Percentiles rank a stretch among this genome's conserved stretches.
Conservation (phyloP, 2,888 invertebrate species). For the Drosophila paracracens region DNA sequence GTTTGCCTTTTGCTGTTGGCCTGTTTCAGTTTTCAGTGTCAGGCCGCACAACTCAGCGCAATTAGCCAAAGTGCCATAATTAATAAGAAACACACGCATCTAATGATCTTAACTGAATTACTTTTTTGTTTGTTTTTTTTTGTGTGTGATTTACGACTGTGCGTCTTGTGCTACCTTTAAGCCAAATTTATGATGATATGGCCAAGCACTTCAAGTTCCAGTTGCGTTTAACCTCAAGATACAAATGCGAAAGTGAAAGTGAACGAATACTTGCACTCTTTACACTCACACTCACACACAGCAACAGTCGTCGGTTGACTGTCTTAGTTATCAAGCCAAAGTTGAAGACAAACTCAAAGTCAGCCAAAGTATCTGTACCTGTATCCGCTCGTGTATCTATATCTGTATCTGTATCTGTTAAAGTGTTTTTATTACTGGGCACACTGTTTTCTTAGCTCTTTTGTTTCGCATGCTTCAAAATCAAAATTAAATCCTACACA, state of each 20-base stretch:
- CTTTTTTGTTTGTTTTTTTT: conserved; percentile 5
- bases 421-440: conserved; percentile 71
- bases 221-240: conserved; percentile 46
- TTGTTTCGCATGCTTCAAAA: conserved; percentile 62
- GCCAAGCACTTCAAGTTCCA: conserved; percentile 25
- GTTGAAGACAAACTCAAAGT: conserved; percentile 1
- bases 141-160: conserved; percentile 49
- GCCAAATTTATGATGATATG: conserved; percentile 57
- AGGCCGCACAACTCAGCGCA: conserved; percentile 36
- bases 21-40: conserved; percentile 61
- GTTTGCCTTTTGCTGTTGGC: conserved; percentile 28
- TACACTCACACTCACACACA: conserved; percentile 7
- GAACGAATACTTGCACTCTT: conserved; percentile 62
- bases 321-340: conserved; percentile 2
- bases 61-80: conserved; percentile 65
- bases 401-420: conserved; percentile 20
- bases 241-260: conserved; percentile 73
- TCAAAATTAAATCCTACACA: conserved; percentile 61
- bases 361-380: conserved; percentile 15
- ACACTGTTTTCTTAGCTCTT: conserved; percentile 50
- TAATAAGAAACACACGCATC: conserved; percentile 63
- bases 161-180: conserved; percentile 22
- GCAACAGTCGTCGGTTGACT: background rate
- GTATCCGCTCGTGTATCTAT: conserved; percentile 19
- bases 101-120: conserved; percentile 62